Evolutionary conservation across 1,140 invertebrate genomes (phyloP).

Genomic region (Pararge aegeria): DNA sequence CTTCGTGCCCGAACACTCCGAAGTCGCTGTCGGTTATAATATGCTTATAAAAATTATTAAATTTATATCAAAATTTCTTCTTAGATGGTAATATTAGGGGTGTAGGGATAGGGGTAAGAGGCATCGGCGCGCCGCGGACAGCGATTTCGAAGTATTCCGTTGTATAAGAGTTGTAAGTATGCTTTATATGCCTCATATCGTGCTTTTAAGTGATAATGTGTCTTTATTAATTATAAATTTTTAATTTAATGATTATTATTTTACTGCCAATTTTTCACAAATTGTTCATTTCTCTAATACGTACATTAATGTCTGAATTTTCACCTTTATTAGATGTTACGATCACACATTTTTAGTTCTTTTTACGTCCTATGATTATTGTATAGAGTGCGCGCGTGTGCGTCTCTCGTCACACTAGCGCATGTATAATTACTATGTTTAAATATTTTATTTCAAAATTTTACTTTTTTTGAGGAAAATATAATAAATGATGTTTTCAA

Average conservation of each 20-base stretch:
- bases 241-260: constrained; percentile 55
- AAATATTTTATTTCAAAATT: constrained; percentile 78
- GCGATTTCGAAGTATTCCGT: constrained; percentile 35
- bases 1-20: constrained; percentile 39
- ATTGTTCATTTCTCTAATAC: constrained; percentile 51
- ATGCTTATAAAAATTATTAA: constrained; percentile 44
- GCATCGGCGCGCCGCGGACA: constrained; percentile 25
- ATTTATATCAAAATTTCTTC: constrained; percentile 51
- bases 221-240: constrained; percentile 29
- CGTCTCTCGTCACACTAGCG: constrained; percentile 48
- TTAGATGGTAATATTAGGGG: constrained; percentile 48
- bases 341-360: constrained; percentile 68
- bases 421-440: constrained; percentile 73
- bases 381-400: constrained; percentile 42
- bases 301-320: constrained; percentile 53
- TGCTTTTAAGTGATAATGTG: constrained; percentile 66
- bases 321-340: constrained; percentile 61
- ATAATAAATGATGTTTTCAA: constrained; percentile 79
- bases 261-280: constrained; percentile 74
- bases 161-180: constrained; percentile 61
- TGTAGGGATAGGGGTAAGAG: constrained; percentile 30
- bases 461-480: constrained; percentile 77
- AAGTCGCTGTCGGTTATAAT: constrained; percentile 37
- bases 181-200: constrained; percentile 68
- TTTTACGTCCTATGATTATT: constrained; percentile 50